phyloP scores from a whole-genome alignment of 2,888 invertebrate species.

The Colletes collaris region DNA sequence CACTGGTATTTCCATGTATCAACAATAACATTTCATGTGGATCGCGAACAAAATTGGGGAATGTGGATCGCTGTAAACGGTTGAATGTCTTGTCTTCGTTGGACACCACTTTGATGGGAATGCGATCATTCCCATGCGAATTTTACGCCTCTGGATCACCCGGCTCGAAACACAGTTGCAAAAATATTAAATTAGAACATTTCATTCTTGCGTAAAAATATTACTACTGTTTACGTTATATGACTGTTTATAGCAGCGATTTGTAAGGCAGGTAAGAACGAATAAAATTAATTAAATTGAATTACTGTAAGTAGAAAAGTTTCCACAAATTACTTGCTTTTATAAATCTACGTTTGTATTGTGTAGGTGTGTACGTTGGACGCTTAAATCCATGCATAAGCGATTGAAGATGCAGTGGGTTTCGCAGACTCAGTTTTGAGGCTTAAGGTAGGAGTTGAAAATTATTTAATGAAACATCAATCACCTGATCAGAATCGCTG shows the following conservation, averaged over 20 bases:
- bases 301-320: too few species aligned
- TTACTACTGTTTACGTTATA: background rate
- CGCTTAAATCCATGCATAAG: too few species aligned
- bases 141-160: slow-evolving; percentile 61
- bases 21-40: slow-evolving; percentile 7
- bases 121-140: slow-evolving; percentile 65
- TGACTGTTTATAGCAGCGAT: too few species aligned
- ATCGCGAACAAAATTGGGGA: slow-evolving; percentile 73
- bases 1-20: slow-evolving; percentile 12
- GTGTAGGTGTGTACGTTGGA: too few species aligned
- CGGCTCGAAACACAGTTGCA: slow-evolving; percentile 62
- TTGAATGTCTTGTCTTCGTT: slow-evolving; percentile 63
- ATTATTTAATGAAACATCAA: slow-evolving; percentile 29
- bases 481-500: slow-evolving; percentile 61
- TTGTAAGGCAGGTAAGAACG: too few species aligned
- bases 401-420: too few species aligned
- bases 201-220: background rate
- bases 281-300: too few species aligned
- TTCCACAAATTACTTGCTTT: too few species aligned
- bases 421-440: too few species aligned
- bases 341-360: too few species aligned
- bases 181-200: slow-evolving; percentile 39
- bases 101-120: slow-evolving; percentile 68
- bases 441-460: too few species aligned
- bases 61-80: slow-evolving; percentile 69